Conservation (phyloP, 2,888 invertebrate species). For the Anorthoa munda region DNA sequence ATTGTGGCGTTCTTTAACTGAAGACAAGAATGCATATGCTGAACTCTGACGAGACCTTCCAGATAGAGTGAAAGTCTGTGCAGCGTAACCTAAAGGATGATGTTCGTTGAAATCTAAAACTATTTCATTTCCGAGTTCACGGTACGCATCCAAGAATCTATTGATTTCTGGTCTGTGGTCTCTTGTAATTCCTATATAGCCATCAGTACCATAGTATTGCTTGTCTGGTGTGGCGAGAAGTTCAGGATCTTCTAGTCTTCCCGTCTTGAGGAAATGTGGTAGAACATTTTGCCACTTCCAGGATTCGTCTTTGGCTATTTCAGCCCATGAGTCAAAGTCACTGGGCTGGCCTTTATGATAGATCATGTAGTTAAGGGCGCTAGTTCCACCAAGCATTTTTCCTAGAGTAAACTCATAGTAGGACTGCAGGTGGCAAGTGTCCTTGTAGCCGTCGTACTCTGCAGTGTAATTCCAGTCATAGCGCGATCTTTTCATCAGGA, state of each 20-base stretch:
- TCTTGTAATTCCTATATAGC: conserved; percentile 63
- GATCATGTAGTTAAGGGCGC: conserved; percentile 72
- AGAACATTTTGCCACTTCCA: conserved; percentile 74
- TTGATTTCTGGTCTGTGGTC: conserved; percentile 60
- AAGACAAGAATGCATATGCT: conserved; percentile 78
- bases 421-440: conserved; percentile 57
- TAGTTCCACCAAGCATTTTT: conserved; percentile 77
- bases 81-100: conserved; percentile 75
- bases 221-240: conserved; percentile 59
- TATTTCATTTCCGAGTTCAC: conserved; percentile 79
- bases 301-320: conserved; percentile 61
- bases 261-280: conserved; percentile 73
- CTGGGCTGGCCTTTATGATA: conserved; percentile 72
- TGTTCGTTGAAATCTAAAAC: conserved; percentile 71
- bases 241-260: conserved; percentile 63
- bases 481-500: conserved; percentile 61
- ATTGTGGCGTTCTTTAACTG: conserved; percentile 69
- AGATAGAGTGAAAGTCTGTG: conserved; percentile 58
- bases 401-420: conserved; percentile 69
- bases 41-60: conserved; percentile 82
- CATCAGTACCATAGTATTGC: conserved; percentile 66
- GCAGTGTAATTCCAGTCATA: conserved; percentile 76
- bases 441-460: conserved; percentile 63
- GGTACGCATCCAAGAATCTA: conserved; percentile 74
- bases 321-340: conserved; percentile 74